Evolutionary conservation across 2,797 vertebrate species (phyloP), one percentile per base, ranked within the genome.

Genomic region (Anguilla obscura): DNA sequence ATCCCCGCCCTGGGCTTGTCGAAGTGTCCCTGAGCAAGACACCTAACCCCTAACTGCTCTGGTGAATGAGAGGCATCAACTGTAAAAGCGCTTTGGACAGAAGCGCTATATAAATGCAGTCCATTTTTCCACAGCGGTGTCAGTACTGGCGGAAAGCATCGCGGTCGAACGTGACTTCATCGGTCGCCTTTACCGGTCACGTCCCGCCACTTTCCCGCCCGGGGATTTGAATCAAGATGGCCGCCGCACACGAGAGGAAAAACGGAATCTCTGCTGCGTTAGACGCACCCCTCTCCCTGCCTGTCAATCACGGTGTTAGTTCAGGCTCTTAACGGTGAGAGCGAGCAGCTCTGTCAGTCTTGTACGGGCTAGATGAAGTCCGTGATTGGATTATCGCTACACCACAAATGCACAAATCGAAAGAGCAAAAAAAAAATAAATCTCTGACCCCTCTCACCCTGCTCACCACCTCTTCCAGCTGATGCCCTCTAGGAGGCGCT

Each of bases 321-420:
- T 79, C 33, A 40, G 76, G 18, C 8, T 80, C 27, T 30, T 56
- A 45, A 10, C 50, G 27, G 24, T 16, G 14, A 54, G 80, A 21
- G 52, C 2, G 6, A 83, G 45, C 52, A 1, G 21, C 45, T 50
- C 12, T n/a, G 21, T 83, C 48, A 52, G 45, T 27, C 80, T 50
- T 6, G 7, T n/a, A 40, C 2, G n/a, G 48, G 48, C 24, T 5
- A 9, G n/a, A 84, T 33, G 24, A 54, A 84, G 27, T 84, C n/a
- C 56, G 7, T 56, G 79, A 74, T 14, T 48, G 76, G 79, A 87
- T 88, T 86, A 89, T 36, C 1, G 1, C 36, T 36, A 36, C 36
- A 36, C 36, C 36, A 36, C 36, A 36, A 36, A 36, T 2, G 36
- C 36, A 36, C 36, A 36, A 36, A 36, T 36, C 36, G 36, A 36